Evolutionary conservation across 2,888 invertebrate genomes (phyloP), one percentile per base, ranked within the genome.

Genomic region (Diplazon laetatorius): DNA sequence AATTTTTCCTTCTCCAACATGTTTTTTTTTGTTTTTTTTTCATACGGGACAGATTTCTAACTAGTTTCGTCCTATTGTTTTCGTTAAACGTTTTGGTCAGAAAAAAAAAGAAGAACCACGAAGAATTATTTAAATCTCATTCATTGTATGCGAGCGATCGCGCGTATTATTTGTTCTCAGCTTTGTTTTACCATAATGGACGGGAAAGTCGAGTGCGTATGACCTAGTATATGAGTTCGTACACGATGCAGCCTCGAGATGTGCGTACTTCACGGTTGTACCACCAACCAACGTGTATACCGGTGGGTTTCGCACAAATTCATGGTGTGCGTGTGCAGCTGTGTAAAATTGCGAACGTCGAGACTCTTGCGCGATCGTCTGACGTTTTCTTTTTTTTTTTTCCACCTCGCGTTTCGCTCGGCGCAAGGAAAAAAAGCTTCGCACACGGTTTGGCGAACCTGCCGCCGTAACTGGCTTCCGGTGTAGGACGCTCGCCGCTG

Each of bases 121-220:
- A 14, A 35, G 14, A 16, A 55, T 55, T 55, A 55, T 55, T 52
- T 30, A 25, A n/a, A 30, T 52, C 52, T 8, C 9, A 48, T 48
- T 50, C 30, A 30, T 55, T 55, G 55, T 55, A 14, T 30, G 30
- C 16, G 2, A 30, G 20, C 52, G 52, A 69, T 44, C 52, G 52
- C 48, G 35, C 78, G 65, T 65, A 59, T 60, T 46, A 55, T 73
- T 74, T 48, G 73, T 74, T 78, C 78, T 50, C 78, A 65, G 66
- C 74, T 69, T 78, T 78, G 78, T 74, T 22, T 30, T n/a, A 37
- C 60, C 52, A 42, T 39, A 66, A 70, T 60, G 65, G 65, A 60
- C 68, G 73, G 60, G 78, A 78, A 78, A 78, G 78, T 78, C 52
- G 78, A 69, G 59, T 48, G 72, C 69, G 57, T 59, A 65, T 66